These are phyloP conservation scores for Spodoptera exigua DNA, from an alignment of 2,888 invertebrate species.

Conservation along the genomic window DNA sequence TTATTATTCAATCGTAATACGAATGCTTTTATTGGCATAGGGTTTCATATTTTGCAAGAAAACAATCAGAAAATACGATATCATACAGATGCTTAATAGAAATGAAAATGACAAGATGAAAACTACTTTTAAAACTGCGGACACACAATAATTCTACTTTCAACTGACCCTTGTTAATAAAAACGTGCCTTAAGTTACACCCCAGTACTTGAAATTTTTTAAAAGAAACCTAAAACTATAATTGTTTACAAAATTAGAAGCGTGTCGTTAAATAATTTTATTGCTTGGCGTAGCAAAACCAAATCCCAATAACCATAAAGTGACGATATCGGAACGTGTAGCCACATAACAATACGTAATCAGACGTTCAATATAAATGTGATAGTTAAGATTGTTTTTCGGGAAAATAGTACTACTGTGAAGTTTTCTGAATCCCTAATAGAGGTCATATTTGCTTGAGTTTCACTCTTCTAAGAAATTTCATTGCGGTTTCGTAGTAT, in stretches of 20 bases:
- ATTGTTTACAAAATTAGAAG: conserved; percentile 35
- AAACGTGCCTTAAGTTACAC: no score
- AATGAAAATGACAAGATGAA: no score
- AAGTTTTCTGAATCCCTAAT: conserved; percentile 27
- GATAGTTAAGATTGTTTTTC: conserved; percentile 37
- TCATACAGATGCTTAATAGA: no score
- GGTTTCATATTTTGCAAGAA: no score
- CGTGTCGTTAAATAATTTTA: conserved; percentile 42
- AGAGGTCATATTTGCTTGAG: conserved; percentile 16
- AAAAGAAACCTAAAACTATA: conserved; percentile 14
- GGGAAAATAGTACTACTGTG: conserved; percentile 19
- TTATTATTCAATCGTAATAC: no score
- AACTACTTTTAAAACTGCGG: no score
- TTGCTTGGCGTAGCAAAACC: conserved; percentile 37
- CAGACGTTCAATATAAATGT: conserved; percentile 39
- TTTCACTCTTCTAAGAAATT: conserved; percentile 5
- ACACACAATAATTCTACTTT: no score
- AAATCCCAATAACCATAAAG: conserved; percentile 55
- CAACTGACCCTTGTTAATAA: no score
- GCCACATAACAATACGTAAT: conserved; percentile 50
- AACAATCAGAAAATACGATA: no score
- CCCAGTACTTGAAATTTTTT: no score
- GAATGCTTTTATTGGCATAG: no score
- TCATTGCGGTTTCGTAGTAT: no score
- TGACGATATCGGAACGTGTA: conserved; percentile 51